These are phyloP conservation scores for Halotydeus destructor DNA, from an alignment of 1,140 invertebrate genomes.

Conservation along the genomic window DNA sequence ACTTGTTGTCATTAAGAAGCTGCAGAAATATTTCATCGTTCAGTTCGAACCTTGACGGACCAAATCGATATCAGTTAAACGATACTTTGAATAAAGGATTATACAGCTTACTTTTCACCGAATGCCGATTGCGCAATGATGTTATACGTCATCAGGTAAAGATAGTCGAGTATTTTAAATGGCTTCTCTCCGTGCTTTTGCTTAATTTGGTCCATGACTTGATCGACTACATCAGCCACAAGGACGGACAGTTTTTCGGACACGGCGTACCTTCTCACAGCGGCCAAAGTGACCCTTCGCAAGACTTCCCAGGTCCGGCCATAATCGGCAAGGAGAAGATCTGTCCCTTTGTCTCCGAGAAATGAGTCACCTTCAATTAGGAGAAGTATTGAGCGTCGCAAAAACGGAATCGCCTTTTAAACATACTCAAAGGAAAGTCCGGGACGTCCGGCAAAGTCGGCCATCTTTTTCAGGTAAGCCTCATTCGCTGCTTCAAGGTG, in stretches of 20 bases:
- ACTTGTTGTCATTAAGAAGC: too few relatives aligned
- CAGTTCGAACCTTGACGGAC: too few relatives aligned
- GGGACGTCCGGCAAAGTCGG: neutral
- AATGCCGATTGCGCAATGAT: neutral
- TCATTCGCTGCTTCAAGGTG: neutral
- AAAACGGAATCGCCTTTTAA: too few relatives aligned
- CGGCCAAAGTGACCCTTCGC: neutral
- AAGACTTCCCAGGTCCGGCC: neutral
- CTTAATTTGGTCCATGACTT: neutral
- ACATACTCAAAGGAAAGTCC: too few relatives aligned
- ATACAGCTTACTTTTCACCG: constrained; percentile 2
- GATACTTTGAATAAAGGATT: too few relatives aligned
- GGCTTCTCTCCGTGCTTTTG: neutral
- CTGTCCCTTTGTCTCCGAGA: too few relatives aligned
- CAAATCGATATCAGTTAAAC: too few relatives aligned
- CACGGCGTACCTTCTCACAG: neutral
- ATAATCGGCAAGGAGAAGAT: neutral
- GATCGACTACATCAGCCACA: neutral
- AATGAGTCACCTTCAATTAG: too few relatives aligned
- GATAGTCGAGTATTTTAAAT: neutral
- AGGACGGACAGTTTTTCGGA: neutral
- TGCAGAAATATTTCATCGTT: too few relatives aligned
- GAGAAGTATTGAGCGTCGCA: too few relatives aligned
- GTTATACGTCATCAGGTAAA: neutral
- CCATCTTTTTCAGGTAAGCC: neutral